Percentiles rank a stretch among this genome's conserved stretches.
phyloP scores from a whole-genome alignment of 2,113 vertebrate genomes.

The Fulmarus glacialis region DNA sequence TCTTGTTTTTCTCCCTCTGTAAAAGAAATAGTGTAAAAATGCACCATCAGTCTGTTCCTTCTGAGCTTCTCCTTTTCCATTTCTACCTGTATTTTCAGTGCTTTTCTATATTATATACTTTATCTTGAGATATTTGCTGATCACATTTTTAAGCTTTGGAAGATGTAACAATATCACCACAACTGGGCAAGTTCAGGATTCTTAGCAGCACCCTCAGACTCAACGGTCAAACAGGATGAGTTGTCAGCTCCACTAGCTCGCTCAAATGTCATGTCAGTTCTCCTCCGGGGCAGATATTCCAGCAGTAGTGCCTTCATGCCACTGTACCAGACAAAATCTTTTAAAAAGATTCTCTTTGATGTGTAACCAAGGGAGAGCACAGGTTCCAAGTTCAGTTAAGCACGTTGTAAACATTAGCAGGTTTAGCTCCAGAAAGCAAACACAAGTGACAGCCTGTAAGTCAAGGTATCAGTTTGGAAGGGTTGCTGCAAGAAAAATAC shows the following conservation, averaged over 20 bases:
- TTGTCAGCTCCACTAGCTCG: rapidly evolving
- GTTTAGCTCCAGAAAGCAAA: background rate
- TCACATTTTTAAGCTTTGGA: background rate
- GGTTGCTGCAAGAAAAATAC: background rate
- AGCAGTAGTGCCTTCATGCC: background rate
- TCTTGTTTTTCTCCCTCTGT: background rate
- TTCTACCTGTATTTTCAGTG: background rate
- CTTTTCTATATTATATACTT: background rate
- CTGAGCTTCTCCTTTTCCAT: background rate
- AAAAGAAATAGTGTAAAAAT: background rate
- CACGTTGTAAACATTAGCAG: background rate
- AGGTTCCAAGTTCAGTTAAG: slow-evolving; percentile 2
- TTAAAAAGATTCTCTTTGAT: background rate
- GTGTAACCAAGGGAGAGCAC: background rate
- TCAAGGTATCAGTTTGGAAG: background rate
- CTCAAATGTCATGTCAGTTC: background rate
- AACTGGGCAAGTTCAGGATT: background rate
- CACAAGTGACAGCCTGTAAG: background rate
- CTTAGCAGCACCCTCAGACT: background rate
- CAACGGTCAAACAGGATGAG: background rate
- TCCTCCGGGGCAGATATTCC: background rate
- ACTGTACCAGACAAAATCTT: background rate
- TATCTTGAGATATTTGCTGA: background rate
- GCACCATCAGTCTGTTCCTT: rapidly evolving
- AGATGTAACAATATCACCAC: background rate